Conservation (phyloP, 2,888 invertebrate species). For the Villa cingulata region DNA sequence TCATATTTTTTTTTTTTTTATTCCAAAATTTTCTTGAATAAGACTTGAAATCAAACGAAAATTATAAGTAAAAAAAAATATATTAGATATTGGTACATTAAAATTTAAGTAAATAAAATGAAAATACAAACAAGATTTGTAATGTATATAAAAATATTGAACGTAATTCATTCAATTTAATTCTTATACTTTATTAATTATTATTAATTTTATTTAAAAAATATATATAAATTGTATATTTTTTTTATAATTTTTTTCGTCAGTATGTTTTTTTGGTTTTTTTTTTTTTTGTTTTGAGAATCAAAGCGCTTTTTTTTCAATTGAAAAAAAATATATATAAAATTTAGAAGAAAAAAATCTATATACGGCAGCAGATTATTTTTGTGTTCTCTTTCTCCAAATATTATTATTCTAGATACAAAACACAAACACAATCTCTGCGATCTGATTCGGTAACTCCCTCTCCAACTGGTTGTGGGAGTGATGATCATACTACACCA, state of each 20-base stretch:
- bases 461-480: conserved; percentile 51
- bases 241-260: not conserved
- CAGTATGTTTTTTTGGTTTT: not conserved
- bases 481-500: conserved; percentile 35
- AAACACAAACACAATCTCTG: conserved; percentile 37
- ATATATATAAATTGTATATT: not conserved
- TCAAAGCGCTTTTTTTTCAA: no score
- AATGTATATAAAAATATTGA: no score
- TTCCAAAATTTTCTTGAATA: no score
- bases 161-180: no score
- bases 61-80: no score
- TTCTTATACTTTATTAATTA: no score
- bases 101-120: no score
- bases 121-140: no score
- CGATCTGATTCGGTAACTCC: conserved; percentile 63
- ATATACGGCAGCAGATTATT: conserved; percentile 5
- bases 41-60: no score
- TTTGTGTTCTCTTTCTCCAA: conserved; percentile 6
- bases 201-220: no score
- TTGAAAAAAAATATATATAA: conserved; percentile 2
- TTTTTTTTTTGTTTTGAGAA: not conserved
- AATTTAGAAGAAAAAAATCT: conserved; percentile 1
- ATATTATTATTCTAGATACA: conserved; percentile 29
- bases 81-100: no score
- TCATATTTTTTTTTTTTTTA: no score